A percentile compares a stretch with the other conserved stretches of the same genome.
Conservation (phyloP, 2,797 vertebrate genomes). For the Benthosema pterotum region DNA sequence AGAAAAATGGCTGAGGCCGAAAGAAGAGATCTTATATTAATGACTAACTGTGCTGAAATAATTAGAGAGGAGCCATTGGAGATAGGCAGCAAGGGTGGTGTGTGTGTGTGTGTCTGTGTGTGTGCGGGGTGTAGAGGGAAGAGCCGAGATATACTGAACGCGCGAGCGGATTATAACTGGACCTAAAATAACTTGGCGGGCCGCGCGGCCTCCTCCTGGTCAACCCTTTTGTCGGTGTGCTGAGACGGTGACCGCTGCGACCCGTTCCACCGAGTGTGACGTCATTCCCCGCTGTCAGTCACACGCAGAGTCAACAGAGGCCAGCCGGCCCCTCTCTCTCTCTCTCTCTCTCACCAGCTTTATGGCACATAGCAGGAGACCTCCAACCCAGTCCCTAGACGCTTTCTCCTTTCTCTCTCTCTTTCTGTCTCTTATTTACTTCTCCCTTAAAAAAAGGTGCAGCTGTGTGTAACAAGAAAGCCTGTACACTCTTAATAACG, state of each 20-base stretch:
- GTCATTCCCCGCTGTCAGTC: constrained; percentile 72
- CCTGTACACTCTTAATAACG: constrained; percentile 30
- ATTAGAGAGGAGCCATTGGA: constrained; percentile 43
- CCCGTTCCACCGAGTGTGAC: constrained; percentile 54
- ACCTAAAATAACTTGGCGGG: constrained; percentile 59
- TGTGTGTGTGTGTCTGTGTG: no score
- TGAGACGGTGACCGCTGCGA: constrained; percentile 33
- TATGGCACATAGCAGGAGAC: no score
- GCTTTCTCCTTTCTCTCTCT: background rate
- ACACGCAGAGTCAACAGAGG: constrained; percentile 48
- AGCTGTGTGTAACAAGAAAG: constrained; percentile 75
- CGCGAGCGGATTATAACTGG: constrained; percentile 52
- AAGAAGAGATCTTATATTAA: constrained; percentile 9
- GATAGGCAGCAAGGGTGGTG: background rate
- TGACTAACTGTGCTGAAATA: constrained; percentile 43
- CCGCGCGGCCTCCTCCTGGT: constrained; percentile 43
- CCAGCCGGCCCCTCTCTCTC: constrained; percentile 6
- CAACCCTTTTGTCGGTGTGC: constrained; percentile 42
- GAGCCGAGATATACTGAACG: constrained; percentile 38
- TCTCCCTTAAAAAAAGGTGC: constrained; percentile 60
- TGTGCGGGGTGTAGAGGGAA: background rate
- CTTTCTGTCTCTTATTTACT: background rate
- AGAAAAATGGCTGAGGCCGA: background rate
- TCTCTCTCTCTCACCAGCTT: background rate
- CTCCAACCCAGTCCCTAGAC: background rate